phyloP scores from a whole-genome alignment of 2,888 invertebrate genomes.

The Neocrepidodera transversa region DNA sequence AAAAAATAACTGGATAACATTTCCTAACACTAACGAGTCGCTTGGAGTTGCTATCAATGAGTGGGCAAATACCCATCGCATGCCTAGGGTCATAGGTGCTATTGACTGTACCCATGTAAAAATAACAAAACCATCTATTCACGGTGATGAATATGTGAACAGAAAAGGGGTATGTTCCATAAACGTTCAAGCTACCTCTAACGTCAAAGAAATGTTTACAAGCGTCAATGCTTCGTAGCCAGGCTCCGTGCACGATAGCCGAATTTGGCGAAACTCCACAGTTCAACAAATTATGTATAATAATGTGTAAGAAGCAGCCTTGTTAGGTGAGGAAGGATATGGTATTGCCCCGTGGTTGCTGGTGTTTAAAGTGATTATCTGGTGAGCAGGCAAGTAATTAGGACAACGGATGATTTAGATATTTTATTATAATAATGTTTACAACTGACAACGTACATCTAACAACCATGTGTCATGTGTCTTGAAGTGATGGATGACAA shows the following conservation, averaged over 20 bases:
- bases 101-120: too few relatives aligned
- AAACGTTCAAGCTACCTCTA: constrained; percentile 35
- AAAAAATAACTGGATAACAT: constrained; percentile 21
- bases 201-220: constrained; percentile 30
- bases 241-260: neutral
- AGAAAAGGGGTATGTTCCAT: constrained; percentile 33
- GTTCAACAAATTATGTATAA: constrained; percentile 25
- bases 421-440: too few relatives aligned
- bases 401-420: too few relatives aligned
- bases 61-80: constrained; percentile 1
- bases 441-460: too few relatives aligned
- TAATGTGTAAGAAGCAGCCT: constrained; percentile 21
- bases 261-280: constrained; percentile 34
- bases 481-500: too few relatives aligned
- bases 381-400: too few relatives aligned
- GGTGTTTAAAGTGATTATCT: too few relatives aligned
- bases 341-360: too few relatives aligned
- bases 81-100: constrained; percentile 22
- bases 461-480: too few relatives aligned
- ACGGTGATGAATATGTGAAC: constrained; percentile 28
- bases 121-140: constrained; percentile 27
- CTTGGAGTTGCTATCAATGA: constrained; percentile 9
- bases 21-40: constrained; percentile 10
- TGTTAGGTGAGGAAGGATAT: constrained; percentile 40
- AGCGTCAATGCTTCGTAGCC: constrained; percentile 35